Evolutionary conservation across 2,888 invertebrate species (phyloP).

Genomic region (Athalia circularis): DNA sequence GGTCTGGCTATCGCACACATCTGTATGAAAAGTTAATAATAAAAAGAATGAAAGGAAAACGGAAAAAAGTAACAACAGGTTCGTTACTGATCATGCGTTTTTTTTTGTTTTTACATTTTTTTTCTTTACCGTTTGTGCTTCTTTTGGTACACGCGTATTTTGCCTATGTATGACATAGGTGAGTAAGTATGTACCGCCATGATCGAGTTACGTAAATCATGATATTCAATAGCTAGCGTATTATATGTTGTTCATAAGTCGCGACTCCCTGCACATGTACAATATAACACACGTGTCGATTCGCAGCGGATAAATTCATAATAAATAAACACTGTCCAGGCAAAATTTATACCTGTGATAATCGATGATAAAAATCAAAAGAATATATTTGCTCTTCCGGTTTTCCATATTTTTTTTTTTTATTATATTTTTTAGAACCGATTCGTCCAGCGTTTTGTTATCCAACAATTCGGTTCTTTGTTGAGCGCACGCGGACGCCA

Average conservation of each 20-base stretch:
- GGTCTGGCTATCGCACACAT: background rate
- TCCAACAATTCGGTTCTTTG: constrained; percentile 15
- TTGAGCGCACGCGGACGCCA: constrained; percentile 53
- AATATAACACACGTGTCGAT: background rate
- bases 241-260: background rate
- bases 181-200: no score
- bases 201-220: constrained; percentile 9
- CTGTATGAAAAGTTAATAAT: no score
- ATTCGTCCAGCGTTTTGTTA: constrained; percentile 2
- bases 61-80: background rate
- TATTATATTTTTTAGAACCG: background rate
- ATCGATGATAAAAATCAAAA: background rate
- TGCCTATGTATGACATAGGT: no score
- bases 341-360: background rate
- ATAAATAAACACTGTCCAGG: background rate
- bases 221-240: background rate
- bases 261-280: no score
- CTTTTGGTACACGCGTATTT: background rate
- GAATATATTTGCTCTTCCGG: background rate
- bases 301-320: background rate
- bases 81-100: constrained; percentile 1
- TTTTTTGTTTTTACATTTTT: background rate
- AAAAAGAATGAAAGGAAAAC: background rate
- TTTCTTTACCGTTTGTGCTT: background rate
- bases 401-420: background rate